Evolutionary conservation across 2,797 vertebrate species (phyloP).

Genomic region (Urosaurus nigricauda): DNA sequence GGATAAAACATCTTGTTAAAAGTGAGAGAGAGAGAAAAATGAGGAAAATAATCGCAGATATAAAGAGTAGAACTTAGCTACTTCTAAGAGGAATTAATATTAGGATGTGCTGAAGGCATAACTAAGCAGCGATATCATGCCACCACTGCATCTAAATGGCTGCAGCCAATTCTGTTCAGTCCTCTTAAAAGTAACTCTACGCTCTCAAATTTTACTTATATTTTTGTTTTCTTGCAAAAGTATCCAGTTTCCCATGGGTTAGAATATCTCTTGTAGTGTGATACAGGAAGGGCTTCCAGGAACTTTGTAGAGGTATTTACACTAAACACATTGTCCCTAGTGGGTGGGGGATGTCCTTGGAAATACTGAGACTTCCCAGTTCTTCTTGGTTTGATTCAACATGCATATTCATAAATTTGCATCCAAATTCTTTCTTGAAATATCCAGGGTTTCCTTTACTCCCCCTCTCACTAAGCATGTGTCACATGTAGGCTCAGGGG

Average conservation of each 20-base stretch:
- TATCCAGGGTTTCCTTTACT: too few species aligned
- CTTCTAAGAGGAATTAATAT: background rate
- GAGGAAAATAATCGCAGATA: background rate
- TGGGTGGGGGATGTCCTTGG: too few species aligned
- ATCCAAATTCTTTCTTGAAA: too few species aligned
- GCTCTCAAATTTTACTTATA: background rate
- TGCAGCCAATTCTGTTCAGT: background rate
- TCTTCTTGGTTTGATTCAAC: too few species aligned
- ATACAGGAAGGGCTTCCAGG: background rate
- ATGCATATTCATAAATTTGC: too few species aligned
- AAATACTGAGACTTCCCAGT: too few species aligned
- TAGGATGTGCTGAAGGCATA: too few species aligned
- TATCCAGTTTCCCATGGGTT: background rate
- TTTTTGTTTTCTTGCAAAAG: background rate
- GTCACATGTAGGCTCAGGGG: too few species aligned
- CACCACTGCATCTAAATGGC: background rate
- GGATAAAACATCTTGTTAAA: slow-evolving; percentile 22
- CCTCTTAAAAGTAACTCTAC: background rate
- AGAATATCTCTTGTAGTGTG: background rate
- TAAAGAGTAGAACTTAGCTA: background rate
- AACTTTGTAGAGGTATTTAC: background rate
- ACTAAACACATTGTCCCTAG: too few species aligned
- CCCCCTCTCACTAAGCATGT: too few species aligned
- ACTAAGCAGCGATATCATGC: background rate
- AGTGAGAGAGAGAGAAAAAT: background rate